Evolutionary conservation across 2,888 invertebrate species (phyloP), one percentile per base, ranked within the genome.

Genomic region (Ormyrus thymus): DNA sequence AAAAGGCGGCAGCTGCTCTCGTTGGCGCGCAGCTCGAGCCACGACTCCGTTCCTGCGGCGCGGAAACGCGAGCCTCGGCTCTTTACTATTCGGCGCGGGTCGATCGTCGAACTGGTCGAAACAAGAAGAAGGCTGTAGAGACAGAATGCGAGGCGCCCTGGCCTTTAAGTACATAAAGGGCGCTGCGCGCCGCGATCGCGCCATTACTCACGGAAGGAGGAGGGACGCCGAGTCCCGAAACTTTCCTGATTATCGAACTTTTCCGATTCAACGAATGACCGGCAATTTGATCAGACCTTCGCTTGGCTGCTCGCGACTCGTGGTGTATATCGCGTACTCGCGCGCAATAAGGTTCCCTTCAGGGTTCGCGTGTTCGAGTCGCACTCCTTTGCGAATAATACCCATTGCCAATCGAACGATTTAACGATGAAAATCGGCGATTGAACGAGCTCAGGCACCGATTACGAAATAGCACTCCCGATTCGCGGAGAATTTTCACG

Each of bases 161-260:
- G 55, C 58, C 70, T 72, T 78, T 79, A 66, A 55, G 50, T 73
- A 62, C 71, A 46, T 29, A 75, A 29, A 64, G 46, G 56, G 46
- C 5, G 13, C 64, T n/a, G 46, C 43, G 74, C 55, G 68, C 61
- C 65, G 79, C 79, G 43, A 61, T 76, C 83, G 78, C 83, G 81
- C 85, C 85, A 85, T 86, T 86, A 86, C 85, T 86, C 84, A 85
- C 83, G 83, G 80, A 68, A 70, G 11, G 61, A 46, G 11, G 64
- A 46, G 79, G 81, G 74, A 81, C 69, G 79, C 69, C 62, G 74
- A 72, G 78, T 75, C 81, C 81, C 84, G 83, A 86, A 86, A 87
- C 86, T 86, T 87, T 86, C 83, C 85, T 85, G 86, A 87, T 87
- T 87, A 86, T 86, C 84, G 83, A 87, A 87, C 85, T 86, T 87